These are phyloP conservation scores for Drosophila histrio DNA, from an alignment of 2,888 invertebrate species.

Conservation along the genomic window DNA sequence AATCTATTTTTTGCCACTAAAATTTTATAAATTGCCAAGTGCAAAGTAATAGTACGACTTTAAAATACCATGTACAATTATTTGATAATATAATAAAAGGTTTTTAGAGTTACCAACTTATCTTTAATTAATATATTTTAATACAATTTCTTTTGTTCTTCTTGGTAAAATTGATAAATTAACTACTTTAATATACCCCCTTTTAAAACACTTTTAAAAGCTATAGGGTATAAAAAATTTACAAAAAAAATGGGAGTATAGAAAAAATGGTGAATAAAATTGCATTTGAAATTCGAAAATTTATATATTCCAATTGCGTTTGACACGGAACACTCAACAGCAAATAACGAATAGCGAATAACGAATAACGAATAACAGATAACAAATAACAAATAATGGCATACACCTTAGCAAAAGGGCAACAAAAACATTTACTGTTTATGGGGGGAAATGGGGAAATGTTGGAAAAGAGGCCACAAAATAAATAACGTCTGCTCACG, in stretches of 20 bases:
- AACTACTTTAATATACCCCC: not conserved
- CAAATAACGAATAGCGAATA: slow-evolving; percentile 26
- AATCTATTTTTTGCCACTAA: slow-evolving; percentile 32
- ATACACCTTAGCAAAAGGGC: slow-evolving; percentile 38
- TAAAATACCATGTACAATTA: not conserved
- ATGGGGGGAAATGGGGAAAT: not conserved
- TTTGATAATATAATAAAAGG: too few species aligned
- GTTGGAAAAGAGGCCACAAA: slow-evolving; percentile 50
- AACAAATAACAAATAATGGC: slow-evolving; percentile 22
- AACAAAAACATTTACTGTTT: slow-evolving; percentile 65
- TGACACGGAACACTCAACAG: slow-evolving; percentile 33
- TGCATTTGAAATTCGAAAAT: slow-evolving; percentile 62
- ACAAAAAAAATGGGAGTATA: not conserved
- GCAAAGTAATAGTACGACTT: not conserved
- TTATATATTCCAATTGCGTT: slow-evolving; percentile 72
- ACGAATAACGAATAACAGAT: slow-evolving; percentile 18
- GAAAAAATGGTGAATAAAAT: slow-evolving; percentile 45
- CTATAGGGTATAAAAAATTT: slow-evolving; percentile 5
- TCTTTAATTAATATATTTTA: too few species aligned
- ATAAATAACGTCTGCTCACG: slow-evolving; percentile 75
- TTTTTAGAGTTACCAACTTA: too few species aligned
- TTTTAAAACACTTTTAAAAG: not conserved
- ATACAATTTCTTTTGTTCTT: too few species aligned
- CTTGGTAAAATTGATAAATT: too few species aligned
- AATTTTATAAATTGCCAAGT: not conserved